A percentile compares a stretch with the other conserved stretches of the same genome.
Evolutionary conservation across 2,888 invertebrate species (phyloP).

Genomic region (Crossocerus cetratus): DNA sequence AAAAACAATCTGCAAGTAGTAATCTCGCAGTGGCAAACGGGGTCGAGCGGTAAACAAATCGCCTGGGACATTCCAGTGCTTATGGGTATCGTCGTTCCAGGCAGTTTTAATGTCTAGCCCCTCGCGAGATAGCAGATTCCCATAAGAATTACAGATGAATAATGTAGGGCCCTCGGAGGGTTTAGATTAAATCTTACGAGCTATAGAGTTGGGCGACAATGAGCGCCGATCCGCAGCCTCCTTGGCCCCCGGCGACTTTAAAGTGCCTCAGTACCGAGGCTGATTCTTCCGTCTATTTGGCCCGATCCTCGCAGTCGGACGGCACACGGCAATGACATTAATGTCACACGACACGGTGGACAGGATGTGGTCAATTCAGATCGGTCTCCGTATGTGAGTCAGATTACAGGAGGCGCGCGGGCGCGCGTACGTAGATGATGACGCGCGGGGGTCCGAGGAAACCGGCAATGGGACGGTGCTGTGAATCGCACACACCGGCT

Average conservation of each 20-base stretch:
- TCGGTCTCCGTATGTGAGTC: conserved; percentile 67
- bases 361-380: conserved; percentile 75
- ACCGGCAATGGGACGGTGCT: conserved; percentile 61
- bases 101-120: too few species aligned
- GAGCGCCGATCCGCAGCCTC: not conserved
- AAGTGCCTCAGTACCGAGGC: conserved; percentile 20
- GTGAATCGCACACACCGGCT: conserved; percentile 56
- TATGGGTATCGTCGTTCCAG: too few species aligned
- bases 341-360: conserved; percentile 69
- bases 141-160: not conserved
- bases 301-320: conserved; percentile 48
- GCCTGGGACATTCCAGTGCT: too few species aligned
- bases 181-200: not conserved
- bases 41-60: too few species aligned
- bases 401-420: conserved; percentile 55
- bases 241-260: conserved; percentile 26
- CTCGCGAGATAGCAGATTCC: too few species aligned
- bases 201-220: not conserved
- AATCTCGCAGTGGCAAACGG: too few species aligned
- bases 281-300: conserved; percentile 58
- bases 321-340: conserved; percentile 69
- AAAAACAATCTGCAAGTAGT: too few species aligned
- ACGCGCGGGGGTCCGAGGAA: conserved; percentile 44
- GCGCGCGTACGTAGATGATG: conserved; percentile 37
- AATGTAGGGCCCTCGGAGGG: not conserved